Base-by-base conservation (phyloP, 2,888 invertebrate species). In the Drosophila mayaguana region DNA sequence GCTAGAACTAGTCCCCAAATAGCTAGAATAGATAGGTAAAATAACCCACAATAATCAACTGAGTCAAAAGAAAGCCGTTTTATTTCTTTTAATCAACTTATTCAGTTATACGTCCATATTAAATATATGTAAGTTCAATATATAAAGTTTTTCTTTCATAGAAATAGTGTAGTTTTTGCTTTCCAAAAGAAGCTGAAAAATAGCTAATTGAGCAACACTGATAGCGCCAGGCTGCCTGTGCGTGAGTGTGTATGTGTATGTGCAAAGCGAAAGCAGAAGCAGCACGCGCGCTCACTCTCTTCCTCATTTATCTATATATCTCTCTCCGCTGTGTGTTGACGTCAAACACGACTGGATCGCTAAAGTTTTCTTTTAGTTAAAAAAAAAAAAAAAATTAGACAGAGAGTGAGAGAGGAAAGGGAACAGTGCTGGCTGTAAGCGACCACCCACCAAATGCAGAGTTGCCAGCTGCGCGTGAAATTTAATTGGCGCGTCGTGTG, bases 391-490 rank as follows among this genome's bases (percentile, higher is more conserved):
- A 38, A 16, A 38, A 38, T 2, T 14, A 0, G 16, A 12, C 28
- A 4, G 22, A n/a, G 25, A 43, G 40, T 20, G 46, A 9, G 16
- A 2, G 32, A 1, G 34, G 8, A 12, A 18, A 59, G 55, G 12
- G 20, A 11, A 40, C 3, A 14, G 63, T 16, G 16, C 40, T 32
- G 56, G 43, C n/a, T 11, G 51, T 12, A 56, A 60, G 67, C 55
- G 71, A 64, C 80, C 78, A 78, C 78, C 78, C 78, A 78, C 81
- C 36, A 80, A 59, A 65, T 46, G 25, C 48, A 85, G 83, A 74
- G 78, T 82, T 83, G 83, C 83, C 81, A 85, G 77, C 77, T 68
- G 76, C 75, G 67, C 64, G 59, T 63, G 48, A 73, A 73, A 76
- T 65, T 54, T 67, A 77, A 67, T 78, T 74, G 63, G 57, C 62